Evolutionary conservation across 30 jellyfish, hydroid and myxozoan species (phyloP), one percentile per base, ranked within the genome.

Genomic region (Mastigias papua): DNA sequence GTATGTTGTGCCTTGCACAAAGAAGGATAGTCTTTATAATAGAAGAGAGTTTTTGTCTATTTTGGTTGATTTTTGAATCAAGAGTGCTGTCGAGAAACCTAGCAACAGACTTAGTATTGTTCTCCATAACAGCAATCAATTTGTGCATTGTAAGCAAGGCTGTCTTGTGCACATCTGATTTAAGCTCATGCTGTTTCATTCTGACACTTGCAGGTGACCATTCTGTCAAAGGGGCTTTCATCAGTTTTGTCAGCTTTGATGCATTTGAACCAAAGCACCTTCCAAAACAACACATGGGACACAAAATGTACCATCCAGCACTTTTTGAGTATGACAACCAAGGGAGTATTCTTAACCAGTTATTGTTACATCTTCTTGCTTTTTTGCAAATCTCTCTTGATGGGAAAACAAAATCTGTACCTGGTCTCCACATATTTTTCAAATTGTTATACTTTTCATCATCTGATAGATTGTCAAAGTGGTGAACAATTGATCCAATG

Each of bases 1-100:
- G 61, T 22, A 87, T 87, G 81, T 73, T 49, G 71, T 37, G 64
- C n/a, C 70, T 25, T 23, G 71, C 70, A 42, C 85, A 49, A 4
- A 49, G 37, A 23, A 73, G 48, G 20, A 46, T 23, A 42, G 54
- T 42, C 7, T 42, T 42, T 15, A 42, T 15, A 42, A 42, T 42
- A 4, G 54, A 42, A 4, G 7, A 4, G 13, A 42, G 13, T 42
- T 42, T 42, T 42, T 15, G 13, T 42, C 54, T 42, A 15, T 42
- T 42, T 8, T 4, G 13, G 13, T 8, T 4, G 13, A 42, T 15
- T 42, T 4, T 42, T 42, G 13, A 4, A 42, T 15, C 54, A 42
- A 42, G 13, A 42, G 54, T 15, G 13, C 13, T 42, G 13, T 42
- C 54, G 7, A 4, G 54, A 15, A 42, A 4, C 13, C 13, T 15